Percentiles rank a stretch among this genome's conserved stretches.
phyloP scores from a whole-genome alignment of 2,113 vertebrate genomes.

The Gobio gobio region DNA sequence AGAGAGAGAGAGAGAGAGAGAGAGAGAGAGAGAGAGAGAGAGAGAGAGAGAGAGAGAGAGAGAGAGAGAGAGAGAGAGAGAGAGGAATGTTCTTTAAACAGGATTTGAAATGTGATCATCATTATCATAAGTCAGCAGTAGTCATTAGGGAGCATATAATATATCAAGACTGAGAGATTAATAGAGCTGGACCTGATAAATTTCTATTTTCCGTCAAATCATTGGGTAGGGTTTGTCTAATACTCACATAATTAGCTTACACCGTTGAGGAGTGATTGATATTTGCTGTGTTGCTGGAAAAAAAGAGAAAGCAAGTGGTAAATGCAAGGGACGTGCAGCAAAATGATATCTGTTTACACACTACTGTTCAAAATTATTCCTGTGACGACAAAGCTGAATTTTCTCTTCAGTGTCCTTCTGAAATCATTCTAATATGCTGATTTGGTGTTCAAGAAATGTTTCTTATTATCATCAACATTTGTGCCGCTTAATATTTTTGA shows the following conservation, averaged over 20 bases:
- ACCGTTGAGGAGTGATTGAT: neutral
- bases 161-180: constrained; percentile 25
- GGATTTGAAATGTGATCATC: constrained; percentile 9
- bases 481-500: no score
- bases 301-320: neutral
- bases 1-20: neutral
- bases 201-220: constrained; percentile 31
- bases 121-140: constrained; percentile 18
- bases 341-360: neutral
- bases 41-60: neutral
- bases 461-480: no score
- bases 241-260: constrained; percentile 32
- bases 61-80: neutral
- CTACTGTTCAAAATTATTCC: neutral
- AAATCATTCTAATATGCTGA: no score
- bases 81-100: neutral
- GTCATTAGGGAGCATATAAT: constrained; percentile 18
- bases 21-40: neutral
- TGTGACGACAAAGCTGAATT: neutral
- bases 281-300: neutral
- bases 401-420: neutral
- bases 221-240: constrained; percentile 16
- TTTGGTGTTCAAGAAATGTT: no score
- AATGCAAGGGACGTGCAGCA: neutral
- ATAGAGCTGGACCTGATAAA: constrained; percentile 1